A percentile compares a stretch with the other conserved stretches of the same genome.
Evolutionary conservation across 2,797 vertebrate species (phyloP).

Genomic region (Sebastes glaucus): DNA sequence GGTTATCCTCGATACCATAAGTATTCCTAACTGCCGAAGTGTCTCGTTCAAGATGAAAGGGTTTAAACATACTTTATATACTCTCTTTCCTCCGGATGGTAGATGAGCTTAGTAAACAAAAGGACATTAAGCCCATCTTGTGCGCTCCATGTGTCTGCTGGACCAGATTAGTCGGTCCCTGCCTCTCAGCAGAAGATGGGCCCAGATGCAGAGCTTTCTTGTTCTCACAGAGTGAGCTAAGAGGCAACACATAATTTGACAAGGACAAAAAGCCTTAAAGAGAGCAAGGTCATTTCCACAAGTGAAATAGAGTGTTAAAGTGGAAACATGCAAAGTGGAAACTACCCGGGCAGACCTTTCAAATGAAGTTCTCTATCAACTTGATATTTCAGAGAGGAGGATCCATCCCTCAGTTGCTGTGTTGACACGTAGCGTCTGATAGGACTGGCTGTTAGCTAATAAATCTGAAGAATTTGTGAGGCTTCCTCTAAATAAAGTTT

Average conservation of each 20-base stretch:
- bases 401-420: slow-evolving; percentile 10
- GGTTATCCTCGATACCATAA: slow-evolving; percentile 41
- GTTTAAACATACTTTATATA: slow-evolving; percentile 54
- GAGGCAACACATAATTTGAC: slow-evolving; percentile 45
- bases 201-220: slow-evolving; percentile 48
- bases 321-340: slow-evolving; percentile 22
- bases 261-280: slow-evolving; percentile 51
- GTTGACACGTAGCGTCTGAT: slow-evolving; percentile 29
- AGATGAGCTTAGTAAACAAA: slow-evolving; percentile 74
- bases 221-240: slow-evolving; percentile 43
- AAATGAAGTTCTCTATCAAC: slow-evolving; percentile 18
- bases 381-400: slow-evolving; percentile 9
- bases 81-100: slow-evolving; percentile 47
- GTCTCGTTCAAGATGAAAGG: slow-evolving; percentile 52
- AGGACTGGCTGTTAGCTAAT: slow-evolving; percentile 21
- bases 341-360: slow-evolving; percentile 2
- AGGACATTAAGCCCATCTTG: slow-evolving; percentile 63
- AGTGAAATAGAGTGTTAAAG: slow-evolving; percentile 20
- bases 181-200: slow-evolving; percentile 59
- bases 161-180: slow-evolving; percentile 63
- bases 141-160: slow-evolving; percentile 53
- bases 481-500: slow-evolving; percentile 44
- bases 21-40: slow-evolving; percentile 24
- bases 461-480: slow-evolving; percentile 38
- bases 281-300: slow-evolving; percentile 44